Base-by-base conservation (phyloP, 2,797 vertebrate species). In the Tenualosa ilisha region DNA sequence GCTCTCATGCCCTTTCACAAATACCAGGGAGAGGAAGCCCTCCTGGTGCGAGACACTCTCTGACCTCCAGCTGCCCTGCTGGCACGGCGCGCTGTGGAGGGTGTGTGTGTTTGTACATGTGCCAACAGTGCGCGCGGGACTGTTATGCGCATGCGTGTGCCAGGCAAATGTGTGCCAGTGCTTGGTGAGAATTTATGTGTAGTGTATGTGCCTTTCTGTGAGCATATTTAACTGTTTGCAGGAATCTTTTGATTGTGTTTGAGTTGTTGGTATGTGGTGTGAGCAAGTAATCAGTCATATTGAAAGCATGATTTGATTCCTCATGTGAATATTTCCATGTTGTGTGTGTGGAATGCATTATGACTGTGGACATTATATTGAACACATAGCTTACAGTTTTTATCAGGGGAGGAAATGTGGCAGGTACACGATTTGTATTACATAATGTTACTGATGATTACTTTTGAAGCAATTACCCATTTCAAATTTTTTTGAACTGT, bases 1-100 rank as follows among this genome's bases (percentile, higher is more conserved):
- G 17, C 72, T 79, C 72, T 43, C 79, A 54, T 86, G 86, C 87
- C 88, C 88, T 87, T 87, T 89, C 75, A 22, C 72, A 79, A 79
- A 79, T 79, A 40, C 72, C 72, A 79, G 72, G 61, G 83, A 85
- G 81, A 86, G 81, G 83, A 84, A 84, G 86, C 81, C 87, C 88
- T 86, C 84, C 86, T 24, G 54, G 56, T 43, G 84, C 83, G 84
- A 87, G 83, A 54, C 83, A 86, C 84, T 83, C 81, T 89, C 86
- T 85, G 83, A 88, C 89, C 86, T 85, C 83, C 43, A 63, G 82
- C 82, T 56, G 81, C 83, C 88, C 87, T 85, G 83, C 86, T 81
- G 81, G 72, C 72, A 79, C 37, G 37, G 0, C 40, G 37, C 17
- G 17, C 72, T 84, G 86, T 63, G 83, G 83, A 54, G 82, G 79